Base-by-base conservation (phyloP, 1,140 invertebrate genomes). In the Cecropterus lyciades region DNA sequence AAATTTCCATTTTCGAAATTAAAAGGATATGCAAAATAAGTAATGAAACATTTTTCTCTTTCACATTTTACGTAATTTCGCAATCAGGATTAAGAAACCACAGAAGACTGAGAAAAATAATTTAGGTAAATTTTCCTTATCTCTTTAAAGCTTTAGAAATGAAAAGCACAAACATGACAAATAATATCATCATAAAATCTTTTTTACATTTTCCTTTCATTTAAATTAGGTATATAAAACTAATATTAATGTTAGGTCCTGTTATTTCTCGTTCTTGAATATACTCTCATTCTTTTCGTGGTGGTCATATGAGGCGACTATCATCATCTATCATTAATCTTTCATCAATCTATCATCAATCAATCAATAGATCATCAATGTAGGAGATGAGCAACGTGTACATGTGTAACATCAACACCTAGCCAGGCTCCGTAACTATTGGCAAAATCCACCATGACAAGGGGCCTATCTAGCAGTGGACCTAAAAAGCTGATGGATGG, bases 61-160 rank as follows among this genome's bases (percentile, higher is more conserved):
- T 43, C 3, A 13, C n/a, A 43, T 43, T 14, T 14, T 43, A 43
- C 40, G 6, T 14, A 14, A 10, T 43, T 43, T 43, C 1, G 40
- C 40, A 43, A 43, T 43, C 40, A 43, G 13, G 40, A 43, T 43
- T 43, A 43, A 43, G 10, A 43, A 43, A 43, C 13, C 40, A 43
- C n/a, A 14, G 40, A 14, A 43, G 13, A 40, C 3, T n/a, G 37
- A 40, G 1, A 43, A 43, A 14, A 7, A 0, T 14, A 14, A 14
- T 43, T 43, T 5, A 14, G 6, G 11, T 43, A 43, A 43, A 43
- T 14, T 14, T 14, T 43, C 40, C 40, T 43, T 11, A 7, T 40
- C 11, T 0, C 1, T 40, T 2, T 14, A 43, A 6, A 43, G 40
- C 6, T 14, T 11, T 43, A 14, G 11, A 43, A 43, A 43, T 14